phyloP scores from a whole-genome alignment of 2,797 vertebrate species.

The Sebastolobus alascanus region DNA sequence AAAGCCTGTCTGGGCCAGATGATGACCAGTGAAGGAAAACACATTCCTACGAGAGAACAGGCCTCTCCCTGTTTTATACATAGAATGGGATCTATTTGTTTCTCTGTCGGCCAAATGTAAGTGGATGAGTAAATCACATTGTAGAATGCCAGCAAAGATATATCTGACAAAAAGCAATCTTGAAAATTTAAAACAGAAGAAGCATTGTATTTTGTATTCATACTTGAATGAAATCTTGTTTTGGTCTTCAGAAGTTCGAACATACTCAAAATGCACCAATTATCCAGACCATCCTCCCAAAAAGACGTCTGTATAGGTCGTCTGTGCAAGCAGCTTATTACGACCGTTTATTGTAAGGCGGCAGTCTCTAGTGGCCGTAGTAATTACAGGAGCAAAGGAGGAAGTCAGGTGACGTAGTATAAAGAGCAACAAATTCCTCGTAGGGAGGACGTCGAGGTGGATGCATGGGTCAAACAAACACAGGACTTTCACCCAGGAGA shows the following conservation, averaged over 20 bases:
- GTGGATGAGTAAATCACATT: not conserved
- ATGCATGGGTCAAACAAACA: too few species aligned
- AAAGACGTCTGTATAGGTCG: too few species aligned
- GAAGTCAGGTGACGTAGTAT: too few species aligned
- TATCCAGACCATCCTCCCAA: not conserved
- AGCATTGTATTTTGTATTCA: not conserved
- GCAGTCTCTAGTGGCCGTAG: too few species aligned
- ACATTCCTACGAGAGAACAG: constrained; percentile 14
- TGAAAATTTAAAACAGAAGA: not conserved
- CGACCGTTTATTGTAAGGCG: too few species aligned
- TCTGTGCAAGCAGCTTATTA: too few species aligned
- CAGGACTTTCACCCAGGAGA: too few species aligned
- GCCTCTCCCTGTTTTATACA: not conserved
- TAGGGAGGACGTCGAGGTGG: too few species aligned
- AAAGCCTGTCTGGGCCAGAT: constrained; percentile 43
- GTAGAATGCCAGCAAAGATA: not conserved
- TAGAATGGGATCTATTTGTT: constrained; percentile 14
- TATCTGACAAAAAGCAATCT: not conserved
- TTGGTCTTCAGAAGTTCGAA: not conserved
- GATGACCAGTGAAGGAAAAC: constrained; percentile 14
- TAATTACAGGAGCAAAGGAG: too few species aligned
- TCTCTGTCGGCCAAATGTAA: not conserved
- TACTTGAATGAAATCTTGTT: not conserved
- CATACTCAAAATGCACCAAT: not conserved
- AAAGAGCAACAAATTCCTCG: too few species aligned